Evolutionary conservation across 2,888 invertebrate species (phyloP), one percentile per base, ranked within the genome.

Genomic region (Adelognathus sp.): DNA sequence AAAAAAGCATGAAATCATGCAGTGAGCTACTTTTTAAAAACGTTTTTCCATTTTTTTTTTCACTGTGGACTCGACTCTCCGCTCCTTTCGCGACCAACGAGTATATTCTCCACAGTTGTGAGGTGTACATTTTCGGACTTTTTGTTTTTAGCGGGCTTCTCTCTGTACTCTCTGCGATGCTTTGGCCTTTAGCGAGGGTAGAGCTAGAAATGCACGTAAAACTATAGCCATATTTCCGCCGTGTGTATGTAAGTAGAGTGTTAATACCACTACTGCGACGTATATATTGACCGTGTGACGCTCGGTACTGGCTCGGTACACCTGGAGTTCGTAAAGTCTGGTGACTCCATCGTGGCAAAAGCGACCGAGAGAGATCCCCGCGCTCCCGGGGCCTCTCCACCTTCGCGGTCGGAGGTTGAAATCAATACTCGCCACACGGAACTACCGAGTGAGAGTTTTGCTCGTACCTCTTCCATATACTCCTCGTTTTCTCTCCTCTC

Each of bases 381-480:
- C 81, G 84, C 82, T 83, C 84, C n/a, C n/a, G n/a, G n/a, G 82
- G 83, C 84, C 83, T 87, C 81, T 82, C 84, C 83, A 84, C 84
- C 83, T 88, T 86, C 82, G 81, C 83, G 85, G 83, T 85, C 82
- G 84, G 84, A 85, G 86, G 85, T 86, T 87, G 88, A 81, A 85
- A 85, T 85, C 85, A 84, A 85, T 85, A 85, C 80, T 79, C 76
- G 80, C 69, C 72, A 78, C 78, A 75, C 67, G 31, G 64, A 60
- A 61, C 67, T 50, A 24, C 21, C 29, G 58, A 41, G 54, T 9
- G 29, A 54, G 31, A 73, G 18, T 33, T 21, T 46, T 21, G 46
- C 46, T 21, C 29, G 18, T 11, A 56, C 33, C 33, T n/a, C 58
- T 14, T 44, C 14, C 14, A 44, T 44, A 44, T 3, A 44, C 56